Evolutionary conservation across 2,113 vertebrate genomes (phyloP), one percentile per base, ranked within the genome.

Genomic region (Coreoperca whiteheadi): DNA sequence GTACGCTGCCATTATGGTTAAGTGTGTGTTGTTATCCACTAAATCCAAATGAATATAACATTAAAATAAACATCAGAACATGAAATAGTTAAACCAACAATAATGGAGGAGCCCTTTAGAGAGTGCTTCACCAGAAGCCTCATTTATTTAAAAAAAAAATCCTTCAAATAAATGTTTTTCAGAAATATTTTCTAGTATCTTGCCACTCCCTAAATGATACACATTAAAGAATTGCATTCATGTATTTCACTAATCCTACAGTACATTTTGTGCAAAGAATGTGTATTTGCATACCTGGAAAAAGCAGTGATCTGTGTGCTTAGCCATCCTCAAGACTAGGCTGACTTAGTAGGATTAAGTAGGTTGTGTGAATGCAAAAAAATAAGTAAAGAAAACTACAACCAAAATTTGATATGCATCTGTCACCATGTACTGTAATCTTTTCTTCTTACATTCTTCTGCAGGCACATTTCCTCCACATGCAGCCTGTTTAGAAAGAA

Each of bases 381-480:
- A 46, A 61, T 4, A 46, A n/a, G n/a, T 46, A 30, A n/a, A 32
- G 43, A n/a, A 34, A 50, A 16, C 37, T 56, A 63, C 28, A n/a
- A 50, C 20, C 39, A 68, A 67, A 48, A 28, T 68, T 56, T 54
- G 6, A 79, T 82, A 84, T 84, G 72, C 72, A 83, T 79, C 25
- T 41, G n/a, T 71, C 60, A 66, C 18, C 48, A 30, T 83, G 70
- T 84, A 81, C 67, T 87, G 74, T 75, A 60, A 32, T 15, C 21
- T 59, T 64, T 60, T 59, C 48, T 74, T 82, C 28, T 43, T 48
- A 51, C 23, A 68, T 65, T 69, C 23, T 65, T 34, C 56, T 59
- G 50, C 30, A 57, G 56, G 48, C 51, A 46, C 11, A 48, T 69
- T 60, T 77, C 25, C n/a, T 74, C 73, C n/a, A 79, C 25, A 39